phyloP scores from a whole-genome alignment of 2,113 vertebrate genomes.

The Neotoma lepida region DNA sequence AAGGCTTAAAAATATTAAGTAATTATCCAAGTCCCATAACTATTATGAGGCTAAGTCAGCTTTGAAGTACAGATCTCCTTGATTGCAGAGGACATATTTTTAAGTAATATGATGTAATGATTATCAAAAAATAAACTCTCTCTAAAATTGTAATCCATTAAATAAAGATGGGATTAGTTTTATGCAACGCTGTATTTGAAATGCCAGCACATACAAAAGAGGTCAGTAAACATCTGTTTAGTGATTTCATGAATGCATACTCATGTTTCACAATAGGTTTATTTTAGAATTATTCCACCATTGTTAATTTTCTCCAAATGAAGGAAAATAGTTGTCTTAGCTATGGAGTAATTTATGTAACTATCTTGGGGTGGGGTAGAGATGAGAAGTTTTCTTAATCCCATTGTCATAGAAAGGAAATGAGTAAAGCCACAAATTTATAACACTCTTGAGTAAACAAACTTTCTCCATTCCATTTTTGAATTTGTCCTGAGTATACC shows the following conservation, averaged over 20 bases:
- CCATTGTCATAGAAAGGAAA: not conserved
- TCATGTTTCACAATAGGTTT: not conserved
- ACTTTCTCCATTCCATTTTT: not conserved
- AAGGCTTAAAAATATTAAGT: not conserved
- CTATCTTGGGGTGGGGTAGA: not conserved
- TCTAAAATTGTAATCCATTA: constrained; percentile 34
- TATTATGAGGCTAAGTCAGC: not conserved
- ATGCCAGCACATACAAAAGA: not conserved
- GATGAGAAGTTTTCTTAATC: not conserved
- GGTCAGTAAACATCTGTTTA: constrained; percentile 22
- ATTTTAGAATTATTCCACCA: constrained; percentile 43
- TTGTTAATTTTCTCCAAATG: constrained; percentile 28
- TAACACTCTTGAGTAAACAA: not conserved
- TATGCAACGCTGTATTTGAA: not conserved
- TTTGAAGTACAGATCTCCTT: not conserved
- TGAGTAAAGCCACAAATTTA: not conserved
- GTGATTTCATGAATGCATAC: not conserved
- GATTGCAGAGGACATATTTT: constrained; percentile 28
- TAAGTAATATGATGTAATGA: not conserved
- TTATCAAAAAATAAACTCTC: not conserved
- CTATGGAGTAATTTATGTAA: not conserved
- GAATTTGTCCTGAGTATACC: not conserved
- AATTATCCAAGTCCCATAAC: not conserved
- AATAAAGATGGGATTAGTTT: constrained; percentile 49
- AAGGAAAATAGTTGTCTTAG: not conserved